These are phyloP conservation scores for Oegoconia quadripuncta DNA, from an alignment of 2,888 invertebrate species.

Conservation along the genomic window DNA sequence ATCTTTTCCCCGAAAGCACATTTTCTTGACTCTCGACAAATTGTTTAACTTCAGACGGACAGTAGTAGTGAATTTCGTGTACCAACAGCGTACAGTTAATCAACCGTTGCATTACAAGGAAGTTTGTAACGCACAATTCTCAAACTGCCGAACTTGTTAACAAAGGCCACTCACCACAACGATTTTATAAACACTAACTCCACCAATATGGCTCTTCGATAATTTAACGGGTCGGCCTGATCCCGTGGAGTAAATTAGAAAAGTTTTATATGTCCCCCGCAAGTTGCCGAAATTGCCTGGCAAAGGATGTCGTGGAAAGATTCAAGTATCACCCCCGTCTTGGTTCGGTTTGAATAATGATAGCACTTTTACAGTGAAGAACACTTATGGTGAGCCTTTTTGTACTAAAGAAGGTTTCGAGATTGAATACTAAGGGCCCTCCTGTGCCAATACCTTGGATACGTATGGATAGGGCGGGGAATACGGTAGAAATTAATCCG, in stretches of 20 bases:
- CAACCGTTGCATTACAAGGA: too few relatives aligned
- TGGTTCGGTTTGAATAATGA: slow-evolving; percentile 18
- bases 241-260: slow-evolving; percentile 51
- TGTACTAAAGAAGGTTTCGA: too few relatives aligned
- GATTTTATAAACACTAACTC: slow-evolving; percentile 23
- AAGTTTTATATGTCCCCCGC: slow-evolving; percentile 47
- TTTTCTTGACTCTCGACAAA: too few relatives aligned
- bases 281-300: slow-evolving; percentile 38
- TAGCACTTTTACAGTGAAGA: neutral
- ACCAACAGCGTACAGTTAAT: too few relatives aligned
- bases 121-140: too few relatives aligned
- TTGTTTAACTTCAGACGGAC: too few relatives aligned
- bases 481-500: too few relatives aligned
- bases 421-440: too few relatives aligned
- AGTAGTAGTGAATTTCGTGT: too few relatives aligned
- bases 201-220: slow-evolving; percentile 21
- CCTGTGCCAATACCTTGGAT: too few relatives aligned
- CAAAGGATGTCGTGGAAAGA: slow-evolving; percentile 33
- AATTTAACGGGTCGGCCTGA: slow-evolving; percentile 32
- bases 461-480: too few relatives aligned
- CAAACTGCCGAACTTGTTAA: slow-evolving; percentile 1
- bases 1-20: too few relatives aligned
- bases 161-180: slow-evolving; percentile 9
- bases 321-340: slow-evolving; percentile 22
- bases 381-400: neutral